Conservation (phyloP, 2,113 vertebrate species). For the Osmerus mordax region DNA sequence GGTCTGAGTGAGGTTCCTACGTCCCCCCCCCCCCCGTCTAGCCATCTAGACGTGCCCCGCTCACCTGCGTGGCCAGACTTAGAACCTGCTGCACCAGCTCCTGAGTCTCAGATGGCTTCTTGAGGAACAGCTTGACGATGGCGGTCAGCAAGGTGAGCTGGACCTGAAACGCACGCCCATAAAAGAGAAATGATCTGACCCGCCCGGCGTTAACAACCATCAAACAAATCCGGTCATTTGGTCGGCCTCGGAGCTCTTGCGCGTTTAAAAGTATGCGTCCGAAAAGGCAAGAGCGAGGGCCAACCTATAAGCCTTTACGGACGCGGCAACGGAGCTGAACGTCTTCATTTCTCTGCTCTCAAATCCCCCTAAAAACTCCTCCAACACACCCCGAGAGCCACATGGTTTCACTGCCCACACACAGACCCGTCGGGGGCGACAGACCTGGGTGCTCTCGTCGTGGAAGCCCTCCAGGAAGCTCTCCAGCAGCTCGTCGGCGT, state of each 20-base stretch:
- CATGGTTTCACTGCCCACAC: no score
- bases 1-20: background rate
- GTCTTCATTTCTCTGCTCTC: no score
- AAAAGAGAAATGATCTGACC: no score
- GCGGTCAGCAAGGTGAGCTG: conserved; percentile 9
- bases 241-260: no score
- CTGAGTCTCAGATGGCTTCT: conserved; percentile 10
- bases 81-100: conserved; percentile 9
- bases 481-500: conserved; percentile 94
- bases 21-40: background rate
- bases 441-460: conserved; percentile 96
- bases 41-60: background rate
- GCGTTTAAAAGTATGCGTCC: no score
- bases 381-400: no score
- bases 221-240: no score
- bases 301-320: no score
- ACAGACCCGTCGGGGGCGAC: background rate
- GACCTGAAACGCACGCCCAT: conserved; percentile 1
- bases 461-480: conserved; percentile 98
- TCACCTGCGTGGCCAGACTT: conserved; percentile 2
- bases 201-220: no score
- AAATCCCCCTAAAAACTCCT: no score
- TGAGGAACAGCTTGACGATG: conserved; percentile 10
- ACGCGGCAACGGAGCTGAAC: no score
- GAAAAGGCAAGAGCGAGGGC: no score